Base-by-base conservation (phyloP, 2,888 invertebrate genomes). In the Papilio demoleus region DNA sequence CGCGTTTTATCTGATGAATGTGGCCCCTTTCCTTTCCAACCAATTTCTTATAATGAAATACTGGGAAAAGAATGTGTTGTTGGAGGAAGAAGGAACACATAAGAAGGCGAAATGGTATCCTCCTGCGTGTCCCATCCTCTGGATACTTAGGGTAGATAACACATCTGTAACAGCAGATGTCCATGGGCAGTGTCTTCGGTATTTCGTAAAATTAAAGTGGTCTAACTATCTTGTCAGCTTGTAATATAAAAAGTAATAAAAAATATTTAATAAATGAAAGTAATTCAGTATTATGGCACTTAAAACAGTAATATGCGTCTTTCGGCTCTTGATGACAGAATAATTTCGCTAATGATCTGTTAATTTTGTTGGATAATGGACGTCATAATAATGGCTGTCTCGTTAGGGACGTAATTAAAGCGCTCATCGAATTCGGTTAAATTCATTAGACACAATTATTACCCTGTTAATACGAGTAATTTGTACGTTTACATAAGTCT, bases 351-450 rank as follows among this genome's bases (percentile, higher is more conserved):
- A 83, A 84, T 78, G 79, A 77, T 74, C 74, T 75, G 76, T 81
- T 83, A 85, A 87, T 87, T 85, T 78, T 74, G 74, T 70, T 72
- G 79, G 80, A 83, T 83, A 85, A 87, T 82, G 79, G 79, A 78
- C 78, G 78, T 80, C 81, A 81, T 83, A 81, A 84, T 84, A 84
- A 84, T 84, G 72, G 73, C 70, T 71, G 70, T 70, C 70, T 71
- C 81, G 81, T 80, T 77, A 76, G 79, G 77, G 73, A 74, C 71
- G 72, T 74, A 71, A 72, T 79, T 82, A 81, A 82, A 77, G 75
- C 45, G 45, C 19, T 45, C 62, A 45, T 47, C 45, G 62, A 45
- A 45, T 47, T 62, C n/a, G 45, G 40, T 62, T 45, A 62, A 45
- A 42, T 45, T 45, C 45, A 45, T 62, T 62, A 62, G 31, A 34